Evolutionary conservation across 53 echinoderm and acorn worm genomes (phyloP), one percentile per base, ranked within the genome.

Genomic region (Antedon mediterranea): DNA sequence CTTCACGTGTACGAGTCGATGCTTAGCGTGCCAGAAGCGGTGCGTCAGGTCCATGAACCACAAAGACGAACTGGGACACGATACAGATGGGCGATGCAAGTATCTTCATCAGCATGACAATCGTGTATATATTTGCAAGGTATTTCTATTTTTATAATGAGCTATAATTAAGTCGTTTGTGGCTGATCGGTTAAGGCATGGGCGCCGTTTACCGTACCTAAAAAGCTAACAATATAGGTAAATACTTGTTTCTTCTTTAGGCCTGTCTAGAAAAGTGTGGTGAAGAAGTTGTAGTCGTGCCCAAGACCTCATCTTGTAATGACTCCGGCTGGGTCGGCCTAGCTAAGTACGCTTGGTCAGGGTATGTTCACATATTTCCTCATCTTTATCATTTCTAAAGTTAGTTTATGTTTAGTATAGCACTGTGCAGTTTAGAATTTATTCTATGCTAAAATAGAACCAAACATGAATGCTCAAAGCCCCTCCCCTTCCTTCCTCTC

Each of bases 81-180:
- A 74, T 4, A 75, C 90, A 0, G 79, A 76, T 28, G 70, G 85
- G 6, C 82, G 89, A 9, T 94, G 94, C 71, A 82, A 91, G 71
- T 94, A 94, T 43, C 90, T 91, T 43, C 94, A 94, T 43, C 94
- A 94, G 79, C 91, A 86, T 84, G 94, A 94, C 77, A 94, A 94
- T 79, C 86, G 85, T 41, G 91, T 94, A 0, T 94, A 88, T 76
- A 86, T 87, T 20, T 94, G 94, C 74, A 91, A 88, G 87, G 94
- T 90, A 78, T 80, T 83, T 75, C 20, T 41, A 15, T 5, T 41
- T 28, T 34, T 34, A 34, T 23, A 32, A 71, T 71, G 28, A 18
- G 30, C 13, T 20, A 15, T 28, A 6, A 37, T 37, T 37, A 4
- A 11, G 37, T 37, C 11, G 37, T n/a, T n/a, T n/a, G n/a, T n/a